These are phyloP conservation scores for Syncerus caffer DNA, from an alignment of 2,797 vertebrate species.

Conservation along the genomic window DNA sequence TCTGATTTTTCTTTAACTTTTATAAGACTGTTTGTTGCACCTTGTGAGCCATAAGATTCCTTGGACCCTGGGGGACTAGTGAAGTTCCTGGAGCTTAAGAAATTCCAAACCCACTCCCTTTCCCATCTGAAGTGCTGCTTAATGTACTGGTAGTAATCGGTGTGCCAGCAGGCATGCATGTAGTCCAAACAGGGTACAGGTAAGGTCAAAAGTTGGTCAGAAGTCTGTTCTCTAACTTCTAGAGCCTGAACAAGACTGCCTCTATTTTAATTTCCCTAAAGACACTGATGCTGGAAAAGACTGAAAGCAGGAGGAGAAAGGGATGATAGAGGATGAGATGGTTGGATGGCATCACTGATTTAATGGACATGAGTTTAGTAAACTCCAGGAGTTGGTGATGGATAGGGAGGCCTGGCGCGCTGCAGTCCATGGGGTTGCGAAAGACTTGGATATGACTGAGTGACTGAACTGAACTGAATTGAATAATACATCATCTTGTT, in stretches of 20 bases:
- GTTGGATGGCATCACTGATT: not conserved
- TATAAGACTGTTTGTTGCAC: not conserved
- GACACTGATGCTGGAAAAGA: not conserved
- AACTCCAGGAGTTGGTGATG: not conserved
- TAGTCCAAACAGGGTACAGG: not conserved
- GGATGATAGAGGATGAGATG: not conserved
- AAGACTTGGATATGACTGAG: not conserved
- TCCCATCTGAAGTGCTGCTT: not conserved
- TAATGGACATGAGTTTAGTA: not conserved
- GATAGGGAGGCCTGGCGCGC: not conserved
- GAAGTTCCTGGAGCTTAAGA: not conserved
- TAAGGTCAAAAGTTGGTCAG: not conserved
- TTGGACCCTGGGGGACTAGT: not conserved
- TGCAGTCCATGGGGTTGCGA: not conserved
- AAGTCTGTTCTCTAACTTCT: not conserved
- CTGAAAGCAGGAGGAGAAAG: not conserved
- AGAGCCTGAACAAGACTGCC: not conserved
- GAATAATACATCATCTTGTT: not conserved
- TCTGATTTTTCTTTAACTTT: not conserved
- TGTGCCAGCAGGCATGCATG: not conserved
- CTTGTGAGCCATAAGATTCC: not conserved
- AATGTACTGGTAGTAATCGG: not conserved
- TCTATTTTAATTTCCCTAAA: not conserved
- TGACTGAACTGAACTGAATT: not conserved
- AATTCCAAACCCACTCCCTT: not conserved